Evolutionary conservation across 2,113 vertebrate species (phyloP).

Genomic region (Micromys minutus): DNA sequence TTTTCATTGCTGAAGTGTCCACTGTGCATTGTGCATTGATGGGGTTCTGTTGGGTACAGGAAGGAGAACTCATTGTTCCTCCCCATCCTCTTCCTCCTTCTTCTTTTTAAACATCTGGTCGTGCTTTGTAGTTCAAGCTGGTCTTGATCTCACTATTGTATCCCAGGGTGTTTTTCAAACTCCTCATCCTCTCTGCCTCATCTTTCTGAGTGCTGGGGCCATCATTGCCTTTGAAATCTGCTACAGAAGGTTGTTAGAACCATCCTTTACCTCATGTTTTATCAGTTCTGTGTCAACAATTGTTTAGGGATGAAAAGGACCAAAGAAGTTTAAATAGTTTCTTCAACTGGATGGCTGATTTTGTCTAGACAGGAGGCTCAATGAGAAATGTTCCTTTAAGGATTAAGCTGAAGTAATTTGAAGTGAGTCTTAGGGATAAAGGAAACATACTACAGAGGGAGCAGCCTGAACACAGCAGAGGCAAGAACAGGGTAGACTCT

Average conservation of each 20-base stretch:
- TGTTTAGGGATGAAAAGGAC: not conserved
- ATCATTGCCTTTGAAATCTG: not conserved
- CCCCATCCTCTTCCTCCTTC: not conserved
- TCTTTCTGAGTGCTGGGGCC: not conserved
- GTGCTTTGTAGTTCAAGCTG: not conserved
- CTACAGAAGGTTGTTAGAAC: not conserved
- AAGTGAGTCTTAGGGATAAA: not conserved
- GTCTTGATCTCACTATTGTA: not conserved
- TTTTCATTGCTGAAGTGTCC: fast-evolving
- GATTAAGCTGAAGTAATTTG: not conserved
- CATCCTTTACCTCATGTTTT: not conserved
- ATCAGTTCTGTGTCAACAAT: not conserved
- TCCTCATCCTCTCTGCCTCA: not conserved
- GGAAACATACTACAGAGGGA: not conserved
- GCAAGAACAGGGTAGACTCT: not conserved
- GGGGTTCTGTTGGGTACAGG: not conserved
- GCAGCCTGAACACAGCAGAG: not conserved
- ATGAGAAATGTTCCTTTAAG: not conserved
- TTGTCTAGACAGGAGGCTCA: not conserved
- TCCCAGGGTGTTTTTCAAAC: not conserved
- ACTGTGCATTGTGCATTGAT: too few relatives aligned
- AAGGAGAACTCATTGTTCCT: not conserved
- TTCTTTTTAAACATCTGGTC: not conserved
- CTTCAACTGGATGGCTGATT: not conserved
- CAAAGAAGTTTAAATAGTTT: not conserved